Evolutionary conservation across 1,140 invertebrate genomes (phyloP), one percentile per base, ranked within the genome.

Genomic region (Acromyrmex heyeri): DNA sequence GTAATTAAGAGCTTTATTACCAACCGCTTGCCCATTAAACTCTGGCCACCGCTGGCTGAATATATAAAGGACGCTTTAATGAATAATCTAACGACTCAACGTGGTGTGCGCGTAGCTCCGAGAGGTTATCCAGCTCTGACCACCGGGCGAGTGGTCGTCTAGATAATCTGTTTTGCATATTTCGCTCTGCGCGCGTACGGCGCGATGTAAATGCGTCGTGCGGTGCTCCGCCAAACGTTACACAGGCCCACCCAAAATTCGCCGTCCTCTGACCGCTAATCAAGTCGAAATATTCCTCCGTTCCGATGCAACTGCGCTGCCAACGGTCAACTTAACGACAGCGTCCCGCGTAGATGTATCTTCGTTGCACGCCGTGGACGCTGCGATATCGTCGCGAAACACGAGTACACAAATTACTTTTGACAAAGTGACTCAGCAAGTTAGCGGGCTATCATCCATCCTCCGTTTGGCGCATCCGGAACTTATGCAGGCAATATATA

Each of bases 81-180:
- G 92, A 93, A 93, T 93, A 93, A 93, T 93, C 92, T 93, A 92
- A 91, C 91, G 91, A 91, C 89, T 91, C 85, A 83, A 81, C 62
- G 64, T 38, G 86, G 86, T 90, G 61, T 64, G 55, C 57, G 53
- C 73, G 57, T 57, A 70, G 78, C 59, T 55, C n/a, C 24, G 77
- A 50, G 76, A 44, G 27, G 3, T 57, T 81, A 48, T 89, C 87
- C 21, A 55, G 86, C 82, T 27, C 86, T 76, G 62, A 69, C 69
- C 85, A 73, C 79, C 67, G 69, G 65, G 73, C 75, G 88, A 91
- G 90, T 50, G 21, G 65, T 92, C 89, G 89, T 85, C 87, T 91
- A 89, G 89, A 93, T 93, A 93, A 94, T 94, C 91, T 91, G 87
- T 93, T 94, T 94, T 93, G 92, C 92, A 94, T 93, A 94, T 93